Conservation (phyloP, 1,140 invertebrate species). For the Cataglyphis hispanica region DNA sequence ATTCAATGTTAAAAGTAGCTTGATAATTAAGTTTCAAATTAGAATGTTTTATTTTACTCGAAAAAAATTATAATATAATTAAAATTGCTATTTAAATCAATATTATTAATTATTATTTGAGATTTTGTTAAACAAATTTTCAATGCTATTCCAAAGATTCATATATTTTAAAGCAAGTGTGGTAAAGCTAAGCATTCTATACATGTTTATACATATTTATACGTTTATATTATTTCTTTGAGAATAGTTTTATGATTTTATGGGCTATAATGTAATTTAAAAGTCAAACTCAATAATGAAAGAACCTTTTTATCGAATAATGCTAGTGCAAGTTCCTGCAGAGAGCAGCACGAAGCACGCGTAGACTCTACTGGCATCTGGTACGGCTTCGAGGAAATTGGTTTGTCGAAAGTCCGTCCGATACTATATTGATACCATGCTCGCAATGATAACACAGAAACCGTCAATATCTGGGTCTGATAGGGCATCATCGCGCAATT, state of each 20-base stretch:
- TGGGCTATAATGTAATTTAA: neutral
- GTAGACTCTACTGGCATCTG: constrained; percentile 76
- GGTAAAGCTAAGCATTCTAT: neutral
- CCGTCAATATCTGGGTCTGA: constrained; percentile 11
- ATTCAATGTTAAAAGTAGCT: neutral
- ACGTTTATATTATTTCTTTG: neutral
- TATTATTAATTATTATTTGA: neutral
- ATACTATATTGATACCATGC: neutral
- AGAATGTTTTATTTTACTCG: neutral
- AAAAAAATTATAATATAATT: neutral
- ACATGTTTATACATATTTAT: neutral
- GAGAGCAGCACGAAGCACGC: constrained; percentile 75
- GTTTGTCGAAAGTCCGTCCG: constrained; percentile 13
- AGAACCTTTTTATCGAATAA: constrained; percentile 34
- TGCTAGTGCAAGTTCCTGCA: constrained; percentile 66
- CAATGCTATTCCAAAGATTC: neutral
- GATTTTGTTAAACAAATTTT: neutral
- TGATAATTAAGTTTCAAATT: neutral
- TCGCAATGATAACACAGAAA: constrained; percentile 52
- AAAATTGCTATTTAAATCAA: neutral
- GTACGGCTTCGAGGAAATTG: constrained; percentile 68
- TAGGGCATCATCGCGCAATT: constrained; percentile 23
- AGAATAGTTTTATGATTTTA: neutral
- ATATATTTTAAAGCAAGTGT: neutral
- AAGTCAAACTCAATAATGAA: neutral